Conservation (phyloP, 2,113 vertebrate genomes). For the Gasterosteus aculeatus region DNA sequence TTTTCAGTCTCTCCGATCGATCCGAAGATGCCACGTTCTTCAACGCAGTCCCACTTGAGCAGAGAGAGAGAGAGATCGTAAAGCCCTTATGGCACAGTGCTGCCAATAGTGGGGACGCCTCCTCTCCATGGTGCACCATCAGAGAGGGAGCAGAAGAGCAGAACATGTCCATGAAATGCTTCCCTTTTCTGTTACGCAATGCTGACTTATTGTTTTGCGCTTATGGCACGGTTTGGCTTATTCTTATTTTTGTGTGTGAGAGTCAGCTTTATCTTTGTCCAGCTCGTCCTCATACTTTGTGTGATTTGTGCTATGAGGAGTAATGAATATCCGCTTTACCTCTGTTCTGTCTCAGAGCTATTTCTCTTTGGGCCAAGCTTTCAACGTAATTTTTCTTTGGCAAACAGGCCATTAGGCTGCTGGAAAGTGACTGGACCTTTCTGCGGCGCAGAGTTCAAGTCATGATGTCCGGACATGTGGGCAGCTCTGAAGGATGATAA, state of each 20-base stretch:
- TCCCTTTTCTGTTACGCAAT: background rate
- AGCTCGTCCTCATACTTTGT: background rate
- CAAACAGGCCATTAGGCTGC: slow-evolving; percentile 36
- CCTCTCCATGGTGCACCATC: slow-evolving; percentile 14
- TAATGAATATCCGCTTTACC: slow-evolving; percentile 60
- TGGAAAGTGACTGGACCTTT: slow-evolving; percentile 36
- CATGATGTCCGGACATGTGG: slow-evolving; percentile 25
- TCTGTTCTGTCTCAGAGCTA: slow-evolving; percentile 32
- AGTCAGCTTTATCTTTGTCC: background rate
- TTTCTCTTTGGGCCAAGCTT: slow-evolving; percentile 46
- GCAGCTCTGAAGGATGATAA: background rate
- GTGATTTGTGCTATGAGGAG: background rate
- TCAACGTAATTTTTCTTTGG: slow-evolving; percentile 49
- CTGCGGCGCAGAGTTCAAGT: slow-evolving; percentile 40
- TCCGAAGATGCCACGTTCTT: slow-evolving; percentile 42
- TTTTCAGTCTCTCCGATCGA: slow-evolving; percentile 37
- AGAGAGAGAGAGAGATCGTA: slow-evolving; percentile 11
- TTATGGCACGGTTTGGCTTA: background rate
- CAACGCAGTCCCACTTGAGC: slow-evolving; percentile 38
- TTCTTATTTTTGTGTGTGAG: background rate
- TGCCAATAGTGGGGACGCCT: slow-evolving; percentile 12
- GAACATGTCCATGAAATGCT: slow-evolving; percentile 8
- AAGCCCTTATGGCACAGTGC: slow-evolving; percentile 17
- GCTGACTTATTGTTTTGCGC: slow-evolving; percentile 1
- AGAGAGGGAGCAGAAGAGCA: background rate